Percentiles rank a stretch among this genome's conserved stretches.
phyloP scores from a whole-genome alignment of 2,888 invertebrate genomes.

The Acrobasis repandana region DNA sequence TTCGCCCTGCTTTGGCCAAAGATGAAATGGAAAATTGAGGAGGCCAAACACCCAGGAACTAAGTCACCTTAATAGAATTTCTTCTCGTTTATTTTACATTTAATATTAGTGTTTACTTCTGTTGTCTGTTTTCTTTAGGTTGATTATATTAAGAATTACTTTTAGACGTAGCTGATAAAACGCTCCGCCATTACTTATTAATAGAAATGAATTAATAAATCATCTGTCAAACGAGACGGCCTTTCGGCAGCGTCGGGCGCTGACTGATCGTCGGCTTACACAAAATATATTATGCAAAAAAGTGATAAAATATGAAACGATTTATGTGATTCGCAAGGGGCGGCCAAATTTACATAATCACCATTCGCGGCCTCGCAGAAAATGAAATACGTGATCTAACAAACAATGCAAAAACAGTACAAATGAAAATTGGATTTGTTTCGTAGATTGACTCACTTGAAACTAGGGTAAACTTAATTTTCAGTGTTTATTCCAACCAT shows the following conservation, averaged over 20 bases:
- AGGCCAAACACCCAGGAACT: too few relatives aligned
- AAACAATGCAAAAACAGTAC: constrained; percentile 52
- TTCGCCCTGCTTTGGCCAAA: too few relatives aligned
- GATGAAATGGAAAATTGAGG: too few relatives aligned
- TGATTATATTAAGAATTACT: not conserved
- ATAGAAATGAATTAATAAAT: constrained; percentile 43
- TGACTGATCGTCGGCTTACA: constrained; percentile 68
- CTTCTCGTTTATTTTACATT: too few relatives aligned
- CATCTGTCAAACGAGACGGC: constrained; percentile 55
- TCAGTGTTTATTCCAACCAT: constrained; percentile 24
- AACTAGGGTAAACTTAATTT: constrained; percentile 10
- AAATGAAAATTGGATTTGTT: constrained; percentile 33
- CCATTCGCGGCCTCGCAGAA: constrained; percentile 52
- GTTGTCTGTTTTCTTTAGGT: too few relatives aligned
- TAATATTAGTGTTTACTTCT: too few relatives aligned
- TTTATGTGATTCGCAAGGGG: constrained; percentile 68
- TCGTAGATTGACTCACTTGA: constrained; percentile 6
- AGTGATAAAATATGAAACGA: constrained; percentile 74
- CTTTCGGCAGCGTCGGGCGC: constrained; percentile 48
- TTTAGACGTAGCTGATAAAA: not conserved
- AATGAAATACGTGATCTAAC: constrained; percentile 70
- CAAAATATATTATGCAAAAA: constrained; percentile 69
- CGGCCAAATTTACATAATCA: constrained; percentile 72
- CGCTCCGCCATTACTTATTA: constrained; percentile 5
- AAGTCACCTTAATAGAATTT: too few relatives aligned